Conservation (phyloP, 2,113 vertebrate species). For the Hystrix cristata region DNA sequence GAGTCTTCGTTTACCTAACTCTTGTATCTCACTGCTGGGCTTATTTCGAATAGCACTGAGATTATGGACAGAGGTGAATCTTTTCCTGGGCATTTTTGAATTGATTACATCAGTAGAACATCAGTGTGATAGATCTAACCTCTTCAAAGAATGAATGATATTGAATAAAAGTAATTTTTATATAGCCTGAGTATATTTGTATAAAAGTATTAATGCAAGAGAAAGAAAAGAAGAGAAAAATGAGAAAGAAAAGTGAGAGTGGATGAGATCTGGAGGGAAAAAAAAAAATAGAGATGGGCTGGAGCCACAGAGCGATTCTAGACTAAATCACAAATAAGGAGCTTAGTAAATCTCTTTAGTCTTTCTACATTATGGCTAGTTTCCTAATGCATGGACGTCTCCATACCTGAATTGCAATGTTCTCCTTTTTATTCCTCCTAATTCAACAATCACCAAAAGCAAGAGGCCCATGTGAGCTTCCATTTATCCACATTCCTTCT, state of each 20-base stretch:
- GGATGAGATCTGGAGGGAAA: neutral
- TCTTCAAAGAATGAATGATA: neutral
- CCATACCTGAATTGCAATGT: neutral
- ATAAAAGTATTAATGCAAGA: conserved; percentile 12
- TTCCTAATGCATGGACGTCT: neutral
- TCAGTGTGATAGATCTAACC: neutral
- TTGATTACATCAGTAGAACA: neutral
- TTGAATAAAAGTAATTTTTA: conserved; percentile 4
- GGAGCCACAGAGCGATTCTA: neutral
- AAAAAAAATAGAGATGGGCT: neutral
- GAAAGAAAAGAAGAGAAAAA: neutral
- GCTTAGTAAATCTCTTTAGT: neutral
- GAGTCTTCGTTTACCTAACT: conserved; percentile 12
- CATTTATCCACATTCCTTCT: neutral
- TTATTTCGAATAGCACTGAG: neutral
- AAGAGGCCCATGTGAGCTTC: neutral
- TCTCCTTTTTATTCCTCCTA: neutral
- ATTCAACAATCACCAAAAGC: neutral
- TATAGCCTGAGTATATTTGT: neutral
- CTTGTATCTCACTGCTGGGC: conserved; percentile 9
- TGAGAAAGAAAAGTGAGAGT: neutral
- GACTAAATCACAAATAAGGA: neutral
- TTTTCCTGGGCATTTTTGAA: conserved; percentile 28
- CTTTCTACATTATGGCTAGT: neutral
- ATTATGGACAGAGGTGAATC: neutral